These are phyloP conservation scores for Xylota sylvarum DNA, from an alignment of 2,888 invertebrate genomes.

Conservation along the genomic window DNA sequence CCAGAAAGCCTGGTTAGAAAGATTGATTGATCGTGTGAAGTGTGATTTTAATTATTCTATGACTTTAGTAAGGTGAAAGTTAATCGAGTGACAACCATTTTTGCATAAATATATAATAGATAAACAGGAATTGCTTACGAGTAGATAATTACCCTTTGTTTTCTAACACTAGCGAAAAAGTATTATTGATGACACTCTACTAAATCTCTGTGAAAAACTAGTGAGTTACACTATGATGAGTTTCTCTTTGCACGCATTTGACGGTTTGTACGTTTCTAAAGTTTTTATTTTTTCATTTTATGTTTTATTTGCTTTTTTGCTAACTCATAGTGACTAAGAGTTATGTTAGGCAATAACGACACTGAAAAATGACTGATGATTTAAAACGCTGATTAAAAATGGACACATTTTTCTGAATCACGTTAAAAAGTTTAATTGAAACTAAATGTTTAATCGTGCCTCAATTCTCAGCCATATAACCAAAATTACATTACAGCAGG, in stretches of 20 bases:
- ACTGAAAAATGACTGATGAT: neutral
- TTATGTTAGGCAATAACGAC: neutral
- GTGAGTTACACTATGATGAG: neutral
- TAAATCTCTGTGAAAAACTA: neutral
- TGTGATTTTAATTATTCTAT: neutral
- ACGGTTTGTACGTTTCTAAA: neutral
- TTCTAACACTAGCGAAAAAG: neutral
- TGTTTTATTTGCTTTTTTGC: neutral
- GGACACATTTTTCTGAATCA: neutral
- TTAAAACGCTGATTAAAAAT: neutral
- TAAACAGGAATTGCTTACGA: neutral
- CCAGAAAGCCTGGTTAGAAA: neutral
- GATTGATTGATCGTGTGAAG: conserved; percentile 7
- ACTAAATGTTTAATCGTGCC: too few species aligned
- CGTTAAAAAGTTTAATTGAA: too few species aligned
- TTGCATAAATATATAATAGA: neutral
- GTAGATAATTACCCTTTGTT: conserved; percentile 3
- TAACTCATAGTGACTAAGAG: neutral
- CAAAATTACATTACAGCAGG: too few species aligned
- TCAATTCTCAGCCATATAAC: too few species aligned
- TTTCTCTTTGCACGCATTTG: neutral
- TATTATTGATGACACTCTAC: neutral
- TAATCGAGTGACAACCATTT: conserved; percentile 2
- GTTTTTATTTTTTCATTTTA: too few species aligned
- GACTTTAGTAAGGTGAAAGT: conserved; percentile 2